Evolutionary conservation across 1,140 invertebrate species (phyloP), one percentile per base, ranked within the genome.

Genomic region (Pararge aegeria): DNA sequence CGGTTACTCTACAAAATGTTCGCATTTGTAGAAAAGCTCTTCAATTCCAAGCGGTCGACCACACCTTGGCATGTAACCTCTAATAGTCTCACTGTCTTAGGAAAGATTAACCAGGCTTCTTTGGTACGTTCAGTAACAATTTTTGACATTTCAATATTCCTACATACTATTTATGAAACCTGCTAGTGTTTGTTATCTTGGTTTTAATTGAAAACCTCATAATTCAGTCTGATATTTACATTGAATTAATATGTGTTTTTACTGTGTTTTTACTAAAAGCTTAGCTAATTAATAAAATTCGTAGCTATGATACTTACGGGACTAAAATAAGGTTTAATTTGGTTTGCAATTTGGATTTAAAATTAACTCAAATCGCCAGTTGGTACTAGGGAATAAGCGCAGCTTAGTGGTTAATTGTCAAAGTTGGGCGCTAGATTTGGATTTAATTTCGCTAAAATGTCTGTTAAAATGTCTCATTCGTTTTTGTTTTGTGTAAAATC

Each of bases 171-270:
- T 24, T 7, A 7, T 24, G 24, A 55, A 62, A 58, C 49, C 48
- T 65, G 48, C 51, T 56, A 56, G 56, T 51, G n/a, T 57, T 61
- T 46, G 58, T 59, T 66, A 62, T 66, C 62, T 44, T 62, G 29
- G 54, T 64, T 66, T 70, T 61, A 70, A 55, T 61, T 58, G 64
- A 55, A 70, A 64, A 66, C 54, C 63, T 66, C 53, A 63, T 64
- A 70, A 61, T 59, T 55, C 49, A 13, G 60, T 55, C 38, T 59
- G 46, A 51, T 24, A 50, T 29, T 57, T 42, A 34, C n/a, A n/a
- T n/a, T n/a, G n/a, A n/a, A n/a, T n/a, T n/a, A n/a, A n/a, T n/a
- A n/a, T n/a, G n/a, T n/a, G n/a, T n/a, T 42, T 1, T 2, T 18
- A 24, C 1, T 1, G 12, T 5, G 5, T 9, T 38, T 15, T 13